These are phyloP conservation scores for Enteromius argenteus DNA, from an alignment of 2,797 vertebrate species.

Conservation along the genomic window DNA sequence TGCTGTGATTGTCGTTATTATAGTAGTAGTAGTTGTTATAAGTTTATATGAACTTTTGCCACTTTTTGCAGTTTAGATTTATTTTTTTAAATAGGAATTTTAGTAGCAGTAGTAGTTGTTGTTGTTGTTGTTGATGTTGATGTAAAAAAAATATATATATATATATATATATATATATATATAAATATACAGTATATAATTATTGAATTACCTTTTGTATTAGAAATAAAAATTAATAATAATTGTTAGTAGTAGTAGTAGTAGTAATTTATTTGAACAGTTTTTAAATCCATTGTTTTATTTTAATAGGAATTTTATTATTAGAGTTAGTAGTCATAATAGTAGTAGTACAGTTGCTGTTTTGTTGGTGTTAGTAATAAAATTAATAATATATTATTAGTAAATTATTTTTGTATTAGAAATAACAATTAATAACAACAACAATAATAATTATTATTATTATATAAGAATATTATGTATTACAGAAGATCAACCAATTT, in stretches of 20 bases:
- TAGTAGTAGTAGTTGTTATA: no score
- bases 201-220: not conserved
- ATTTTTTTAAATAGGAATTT: no score
- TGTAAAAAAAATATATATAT: no score
- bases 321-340: not conserved
- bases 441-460: no score
- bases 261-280: not conserved
- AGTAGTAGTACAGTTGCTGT: not conserved
- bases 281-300: not conserved
- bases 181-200: no score
- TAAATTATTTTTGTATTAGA: not conserved
- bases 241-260: not conserved
- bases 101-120: not conserved
- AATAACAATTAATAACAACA: not conserved
- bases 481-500: not conserved
- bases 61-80: no score
- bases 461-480: not conserved
- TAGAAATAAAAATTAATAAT: not conserved
- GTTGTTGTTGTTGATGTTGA: not conserved
- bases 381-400: not conserved
- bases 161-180: no score
- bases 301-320: not conserved
- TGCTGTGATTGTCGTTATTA: not conserved
- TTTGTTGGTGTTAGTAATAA: not conserved
- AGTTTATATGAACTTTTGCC: no score